Evolutionary conservation across 2,113 vertebrate genomes (phyloP), one percentile per base, ranked within the genome.

Genomic region (Limanda limanda): DNA sequence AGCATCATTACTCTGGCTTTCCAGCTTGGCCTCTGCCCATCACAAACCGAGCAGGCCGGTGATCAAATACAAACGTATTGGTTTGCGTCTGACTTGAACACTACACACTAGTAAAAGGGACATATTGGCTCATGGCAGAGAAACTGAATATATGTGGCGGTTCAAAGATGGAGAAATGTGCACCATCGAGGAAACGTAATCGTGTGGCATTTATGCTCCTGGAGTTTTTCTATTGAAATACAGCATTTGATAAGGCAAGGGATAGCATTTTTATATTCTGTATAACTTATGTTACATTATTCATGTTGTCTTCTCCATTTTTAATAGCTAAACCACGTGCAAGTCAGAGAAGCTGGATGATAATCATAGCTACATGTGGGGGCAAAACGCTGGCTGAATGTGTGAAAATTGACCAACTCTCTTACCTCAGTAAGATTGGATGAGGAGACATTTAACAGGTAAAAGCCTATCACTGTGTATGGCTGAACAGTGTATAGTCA

Each of bases 1-100:
- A 67, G 64, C 59, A 63, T 68, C 59, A 63, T 74, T 74, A 74
- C 72, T 59, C 63, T 47, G 37, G 81, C 40, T 74, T 70, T 89
- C 51, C 82, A 87, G 82, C 76, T 51, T 84, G 74, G 74, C 79
- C 73, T 55, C 37, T 42, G 25, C 56, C 62, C 67, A 64, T 68
- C 69, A 69, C 21, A 71, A 85, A 56, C 63, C 61, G 35, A 80
- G 48, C 48, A 78, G 15, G 24, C 52, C 24, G 15, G 11, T 67
- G 75, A 76, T 86, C 70, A 83, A 57, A 74, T 70, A 55, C 51
- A 71, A 60, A 58, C 18, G 11, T 58, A 76, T 23, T 60, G 60
- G 55, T 57, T 74, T 56, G 37, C 52, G 27, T 58, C 25, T 0
- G 67, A 83, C 63, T 78, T 3, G 40, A 56, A 66, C 12, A 70